Evolutionary conservation across 2,888 invertebrate species (phyloP).

Genomic region (Digitonthophagus gazella): DNA sequence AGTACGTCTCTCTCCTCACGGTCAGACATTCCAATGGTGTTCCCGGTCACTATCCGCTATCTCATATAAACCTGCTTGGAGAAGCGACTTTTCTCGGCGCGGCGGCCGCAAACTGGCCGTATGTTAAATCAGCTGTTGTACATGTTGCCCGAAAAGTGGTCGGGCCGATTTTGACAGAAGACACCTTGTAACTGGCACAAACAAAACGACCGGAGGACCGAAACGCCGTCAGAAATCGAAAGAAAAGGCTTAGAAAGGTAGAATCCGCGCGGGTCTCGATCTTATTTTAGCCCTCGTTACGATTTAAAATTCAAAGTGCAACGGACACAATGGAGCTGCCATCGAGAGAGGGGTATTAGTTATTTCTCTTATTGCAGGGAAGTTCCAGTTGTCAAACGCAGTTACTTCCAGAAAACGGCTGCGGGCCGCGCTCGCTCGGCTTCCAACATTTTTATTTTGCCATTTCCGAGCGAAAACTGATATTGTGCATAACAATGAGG

Average conservation of each 20-base stretch:
- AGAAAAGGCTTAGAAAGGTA: not conserved
- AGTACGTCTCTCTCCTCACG: constrained; percentile 36
- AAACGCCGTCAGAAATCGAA: not conserved
- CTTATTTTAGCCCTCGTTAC: not conserved
- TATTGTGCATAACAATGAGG: not conserved
- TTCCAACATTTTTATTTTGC: not conserved
- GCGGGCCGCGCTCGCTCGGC: not conserved
- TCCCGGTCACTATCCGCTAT: constrained; percentile 33
- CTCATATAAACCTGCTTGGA: constrained; percentile 31
- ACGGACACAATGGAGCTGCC: not conserved
- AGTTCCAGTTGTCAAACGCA: not conserved
- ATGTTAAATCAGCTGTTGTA: constrained; percentile 29
- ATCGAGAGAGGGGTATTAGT: not conserved
- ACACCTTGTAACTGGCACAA: constrained; percentile 8
- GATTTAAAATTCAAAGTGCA: not conserved
- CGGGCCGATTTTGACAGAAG: constrained; percentile 13
- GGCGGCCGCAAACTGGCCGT: constrained; percentile 25
- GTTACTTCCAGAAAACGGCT: not conserved
- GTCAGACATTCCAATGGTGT: constrained; percentile 38
- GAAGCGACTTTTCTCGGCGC: constrained; percentile 25
- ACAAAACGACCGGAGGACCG: not conserved
- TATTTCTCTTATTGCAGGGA: not conserved
- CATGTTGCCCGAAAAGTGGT: constrained; percentile 18
- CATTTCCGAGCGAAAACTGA: not conserved
- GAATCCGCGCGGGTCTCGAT: not conserved